These are phyloP conservation scores for Edolisoma coerulescens DNA, from an alignment of 2,113 vertebrate genomes.

Conservation along the genomic window DNA sequence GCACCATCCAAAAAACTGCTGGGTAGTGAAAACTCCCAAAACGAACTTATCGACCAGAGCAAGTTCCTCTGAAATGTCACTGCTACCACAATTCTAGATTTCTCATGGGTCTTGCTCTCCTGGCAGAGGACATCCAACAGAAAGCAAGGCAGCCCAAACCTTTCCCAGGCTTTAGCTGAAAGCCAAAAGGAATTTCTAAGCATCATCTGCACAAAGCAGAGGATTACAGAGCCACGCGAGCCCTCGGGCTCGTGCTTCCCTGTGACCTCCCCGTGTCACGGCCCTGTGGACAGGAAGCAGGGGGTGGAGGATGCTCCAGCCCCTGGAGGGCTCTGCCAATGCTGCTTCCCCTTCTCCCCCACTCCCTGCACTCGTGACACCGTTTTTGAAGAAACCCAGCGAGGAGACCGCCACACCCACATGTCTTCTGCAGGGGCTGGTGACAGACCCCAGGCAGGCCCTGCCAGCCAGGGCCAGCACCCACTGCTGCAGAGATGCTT, in stretches of 20 bases:
- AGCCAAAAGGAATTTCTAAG: neutral
- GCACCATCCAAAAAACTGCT: neutral
- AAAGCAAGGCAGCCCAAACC: neutral
- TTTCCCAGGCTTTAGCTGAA: neutral
- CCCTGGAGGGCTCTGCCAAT: neutral
- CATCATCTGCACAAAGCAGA: neutral
- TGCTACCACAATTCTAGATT: neutral
- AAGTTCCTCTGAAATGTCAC: neutral
- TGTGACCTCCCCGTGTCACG: neutral
- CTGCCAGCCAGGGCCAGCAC: neutral
- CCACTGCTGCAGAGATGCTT: neutral
- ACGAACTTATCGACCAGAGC: neutral
- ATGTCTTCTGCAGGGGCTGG: neutral
- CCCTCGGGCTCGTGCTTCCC: neutral
- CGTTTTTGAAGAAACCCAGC: neutral
- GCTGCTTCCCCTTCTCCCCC: neutral
- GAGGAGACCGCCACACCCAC: neutral
- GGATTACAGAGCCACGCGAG: accelerated
- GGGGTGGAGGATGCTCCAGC: neutral
- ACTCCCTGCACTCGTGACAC: neutral
- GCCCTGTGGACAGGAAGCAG: neutral
- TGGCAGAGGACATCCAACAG: neutral
- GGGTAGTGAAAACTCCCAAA: neutral
- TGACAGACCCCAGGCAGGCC: neutral
- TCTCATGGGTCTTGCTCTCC: neutral